Percentiles rank a stretch among this genome's conserved stretches.
phyloP scores from a whole-genome alignment of 2,888 invertebrate genomes.

The Loripinus fragilis region DNA sequence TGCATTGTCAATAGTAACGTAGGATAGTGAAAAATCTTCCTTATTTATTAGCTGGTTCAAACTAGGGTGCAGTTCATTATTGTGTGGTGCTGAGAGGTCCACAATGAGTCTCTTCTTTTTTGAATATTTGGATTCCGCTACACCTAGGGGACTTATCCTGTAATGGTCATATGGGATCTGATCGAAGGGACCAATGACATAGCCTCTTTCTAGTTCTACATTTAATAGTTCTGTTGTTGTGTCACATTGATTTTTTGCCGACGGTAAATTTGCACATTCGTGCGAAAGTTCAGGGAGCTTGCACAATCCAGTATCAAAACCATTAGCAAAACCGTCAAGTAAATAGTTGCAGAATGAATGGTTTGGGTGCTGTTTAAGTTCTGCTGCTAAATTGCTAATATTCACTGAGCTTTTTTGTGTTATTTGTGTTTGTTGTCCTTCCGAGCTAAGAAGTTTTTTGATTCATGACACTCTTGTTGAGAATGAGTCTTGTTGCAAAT shows the following conservation, averaged over 20 bases:
- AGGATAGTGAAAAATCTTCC: slow-evolving; percentile 19
- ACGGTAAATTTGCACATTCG: slow-evolving; percentile 35
- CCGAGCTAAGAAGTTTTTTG: not conserved
- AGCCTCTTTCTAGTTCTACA: slow-evolving; percentile 49
- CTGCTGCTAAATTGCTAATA: not conserved
- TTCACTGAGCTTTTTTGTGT: not conserved
- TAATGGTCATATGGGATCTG: slow-evolving; percentile 32
- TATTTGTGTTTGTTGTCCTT: not conserved
- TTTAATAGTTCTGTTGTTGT: slow-evolving; percentile 40
- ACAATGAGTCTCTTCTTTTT: slow-evolving; percentile 52
- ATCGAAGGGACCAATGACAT: slow-evolving; percentile 45
- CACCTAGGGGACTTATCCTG: slow-evolving; percentile 47
- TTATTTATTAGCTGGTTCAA: slow-evolving; percentile 50
- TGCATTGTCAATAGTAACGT: slow-evolving; percentile 58
- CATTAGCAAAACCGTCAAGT: not conserved
- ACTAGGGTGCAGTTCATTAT: slow-evolving; percentile 36
- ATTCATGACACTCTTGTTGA: not conserved
- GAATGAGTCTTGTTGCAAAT: not conserved
- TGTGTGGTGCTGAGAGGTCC: slow-evolving; percentile 59
- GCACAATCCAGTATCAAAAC: not conserved
- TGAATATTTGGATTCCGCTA: slow-evolving; percentile 52
- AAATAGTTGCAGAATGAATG: not conserved
- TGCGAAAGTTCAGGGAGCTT: not conserved
- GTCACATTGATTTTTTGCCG: slow-evolving; percentile 30
- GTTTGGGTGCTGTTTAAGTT: not conserved